Conservation (phyloP, 2,797 vertebrate genomes). For the Gambelia wislizenii region DNA sequence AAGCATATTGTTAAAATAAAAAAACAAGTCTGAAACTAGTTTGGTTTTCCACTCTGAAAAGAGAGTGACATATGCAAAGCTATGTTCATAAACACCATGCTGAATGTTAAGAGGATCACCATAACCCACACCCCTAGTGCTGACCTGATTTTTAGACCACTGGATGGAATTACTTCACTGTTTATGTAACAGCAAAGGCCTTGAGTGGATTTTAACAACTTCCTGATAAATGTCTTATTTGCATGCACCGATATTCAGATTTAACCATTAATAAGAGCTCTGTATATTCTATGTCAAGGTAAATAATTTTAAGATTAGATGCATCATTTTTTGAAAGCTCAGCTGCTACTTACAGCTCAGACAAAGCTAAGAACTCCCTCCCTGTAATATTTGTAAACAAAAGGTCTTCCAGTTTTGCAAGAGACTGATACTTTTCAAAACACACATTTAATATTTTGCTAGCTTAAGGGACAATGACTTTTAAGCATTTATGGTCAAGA, state of each 20-base stretch:
- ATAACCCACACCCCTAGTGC: neutral
- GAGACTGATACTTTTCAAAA: neutral
- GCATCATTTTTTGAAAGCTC: neutral
- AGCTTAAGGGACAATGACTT: neutral
- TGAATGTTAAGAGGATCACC: slow-evolving; percentile 16
- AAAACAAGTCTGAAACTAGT: neutral
- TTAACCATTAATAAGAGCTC: neutral
- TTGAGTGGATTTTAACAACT: slow-evolving; percentile 33
- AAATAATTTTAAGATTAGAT: neutral
- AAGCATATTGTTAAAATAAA: neutral
- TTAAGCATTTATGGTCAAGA: neutral
- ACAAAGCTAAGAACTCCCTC: neutral
- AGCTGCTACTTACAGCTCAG: neutral
- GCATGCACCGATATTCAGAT: neutral
- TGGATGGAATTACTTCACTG: slow-evolving; percentile 53
- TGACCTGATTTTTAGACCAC: slow-evolving; percentile 37
- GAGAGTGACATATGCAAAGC: neutral
- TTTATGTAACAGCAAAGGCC: slow-evolving; percentile 54
- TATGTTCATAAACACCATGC: neutral
- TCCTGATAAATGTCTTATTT: slow-evolving; percentile 6
- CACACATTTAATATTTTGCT: neutral
- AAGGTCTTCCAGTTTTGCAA: slow-evolving; percentile 29
- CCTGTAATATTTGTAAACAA: slow-evolving; percentile 19
- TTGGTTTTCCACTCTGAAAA: neutral
- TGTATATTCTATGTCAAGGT: neutral